phyloP scores from a whole-genome alignment of 2,113 vertebrate genomes.

The Paraplagusia blochii region DNA sequence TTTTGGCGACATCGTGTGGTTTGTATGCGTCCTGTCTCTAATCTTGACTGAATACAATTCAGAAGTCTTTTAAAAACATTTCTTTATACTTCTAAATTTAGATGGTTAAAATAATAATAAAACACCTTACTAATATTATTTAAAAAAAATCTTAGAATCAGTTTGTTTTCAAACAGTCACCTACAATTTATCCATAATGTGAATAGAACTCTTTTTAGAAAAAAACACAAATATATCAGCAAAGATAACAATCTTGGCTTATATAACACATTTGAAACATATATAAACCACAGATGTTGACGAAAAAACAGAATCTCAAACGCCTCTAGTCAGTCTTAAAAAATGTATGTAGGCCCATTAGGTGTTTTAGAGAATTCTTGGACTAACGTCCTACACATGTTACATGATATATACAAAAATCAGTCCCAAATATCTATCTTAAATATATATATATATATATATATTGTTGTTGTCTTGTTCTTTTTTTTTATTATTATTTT shows the following conservation, averaged over 20 bases:
- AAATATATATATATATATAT: no score
- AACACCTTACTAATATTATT: not conserved
- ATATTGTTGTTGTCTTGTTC: no score
- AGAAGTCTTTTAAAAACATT: no score
- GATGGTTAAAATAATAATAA: not conserved
- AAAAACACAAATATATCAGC: not conserved
- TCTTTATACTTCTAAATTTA: no score
- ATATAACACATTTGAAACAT: conserved; percentile 50
- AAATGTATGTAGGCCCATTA: conserved; percentile 72
- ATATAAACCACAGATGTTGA: conserved; percentile 68
- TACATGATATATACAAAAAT: conserved; percentile 64
- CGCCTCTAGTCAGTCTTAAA: conserved; percentile 67
- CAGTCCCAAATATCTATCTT: conserved; percentile 30
- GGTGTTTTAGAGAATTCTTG: conserved; percentile 73
- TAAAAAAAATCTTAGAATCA: no score
- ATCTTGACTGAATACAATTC: no score
- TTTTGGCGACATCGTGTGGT: conserved; percentile 49
- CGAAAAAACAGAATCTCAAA: conserved; percentile 69
- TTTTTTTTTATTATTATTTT: no score
- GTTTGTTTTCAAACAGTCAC: no score
- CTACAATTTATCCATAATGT: no score
- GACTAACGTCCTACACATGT: conserved; percentile 76
- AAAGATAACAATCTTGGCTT: not conserved
- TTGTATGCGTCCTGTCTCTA: not conserved
- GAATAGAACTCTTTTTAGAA: not conserved